A percentile compares a stretch with the other conserved stretches of the same genome.
Conservation (phyloP, 2,797 vertebrate genomes). For the Oreonectes daqikongensis region DNA sequence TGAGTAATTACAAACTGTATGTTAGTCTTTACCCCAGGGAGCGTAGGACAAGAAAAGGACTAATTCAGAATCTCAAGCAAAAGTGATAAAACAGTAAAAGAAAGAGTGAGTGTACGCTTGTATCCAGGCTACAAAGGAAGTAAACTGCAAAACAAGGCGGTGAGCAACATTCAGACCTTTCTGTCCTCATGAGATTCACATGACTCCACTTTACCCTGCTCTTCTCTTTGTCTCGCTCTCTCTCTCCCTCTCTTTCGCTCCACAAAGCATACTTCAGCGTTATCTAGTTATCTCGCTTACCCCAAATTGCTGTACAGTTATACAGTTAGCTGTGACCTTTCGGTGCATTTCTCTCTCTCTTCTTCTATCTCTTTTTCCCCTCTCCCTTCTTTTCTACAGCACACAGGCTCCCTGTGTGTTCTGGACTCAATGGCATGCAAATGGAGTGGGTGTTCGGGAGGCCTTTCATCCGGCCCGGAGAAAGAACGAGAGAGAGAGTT, state of each 20-base stretch:
- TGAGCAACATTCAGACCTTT: slow-evolving; percentile 71
- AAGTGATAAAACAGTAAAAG: slow-evolving; percentile 17
- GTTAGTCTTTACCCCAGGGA: not conserved
- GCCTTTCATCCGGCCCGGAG: slow-evolving; percentile 77
- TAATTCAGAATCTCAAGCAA: not conserved
- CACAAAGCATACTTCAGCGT: slow-evolving; percentile 37
- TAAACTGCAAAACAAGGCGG: slow-evolving; percentile 57
- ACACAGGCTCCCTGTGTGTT: slow-evolving; percentile 84
- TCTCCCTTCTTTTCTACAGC: slow-evolving; percentile 60
- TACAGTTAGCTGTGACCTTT: slow-evolving; percentile 55
- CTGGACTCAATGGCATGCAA: slow-evolving; percentile 81
- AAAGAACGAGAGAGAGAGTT: slow-evolving; percentile 43
- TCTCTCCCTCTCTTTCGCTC: slow-evolving; percentile 5
- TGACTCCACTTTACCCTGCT: slow-evolving; percentile 75
- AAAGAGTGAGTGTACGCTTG: slow-evolving; percentile 8
- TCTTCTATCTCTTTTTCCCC: slow-evolving; percentile 27
- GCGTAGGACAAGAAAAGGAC: not conserved
- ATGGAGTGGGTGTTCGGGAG: slow-evolving; percentile 82
- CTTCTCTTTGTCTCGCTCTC: slow-evolving; percentile 36
- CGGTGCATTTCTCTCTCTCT: slow-evolving; percentile 24
- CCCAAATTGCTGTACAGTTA: slow-evolving; percentile 47
- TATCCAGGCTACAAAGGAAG: slow-evolving; percentile 53
- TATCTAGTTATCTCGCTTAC: slow-evolving; percentile 41
- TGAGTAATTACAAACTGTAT: not conserved
- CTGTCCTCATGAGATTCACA: slow-evolving; percentile 79